Percentiles rank a stretch among this genome's conserved stretches.
Evolutionary conservation across 2,113 vertebrate species (phyloP).

Genomic region (Anser brachyrhynchus): DNA sequence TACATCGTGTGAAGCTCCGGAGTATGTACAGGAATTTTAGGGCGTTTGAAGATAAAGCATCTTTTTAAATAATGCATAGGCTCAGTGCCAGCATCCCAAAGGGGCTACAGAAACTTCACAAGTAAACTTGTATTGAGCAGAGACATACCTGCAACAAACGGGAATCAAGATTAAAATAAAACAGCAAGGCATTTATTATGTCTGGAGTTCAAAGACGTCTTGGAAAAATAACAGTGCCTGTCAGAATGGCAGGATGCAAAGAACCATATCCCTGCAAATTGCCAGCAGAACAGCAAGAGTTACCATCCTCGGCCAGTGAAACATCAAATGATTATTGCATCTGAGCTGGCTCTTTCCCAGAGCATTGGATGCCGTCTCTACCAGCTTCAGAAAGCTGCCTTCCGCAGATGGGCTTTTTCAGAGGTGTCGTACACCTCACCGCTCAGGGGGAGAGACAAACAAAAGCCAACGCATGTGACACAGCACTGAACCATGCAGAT

Average conservation of each 20-base stretch:
- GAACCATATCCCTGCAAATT: background rate
- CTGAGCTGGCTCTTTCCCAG: conserved; percentile 42
- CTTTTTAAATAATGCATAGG: background rate
- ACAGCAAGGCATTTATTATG: background rate
- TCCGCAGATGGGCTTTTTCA: conserved; percentile 50
- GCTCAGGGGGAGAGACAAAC: conserved; percentile 27
- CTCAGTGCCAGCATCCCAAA: background rate
- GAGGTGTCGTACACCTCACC: conserved; percentile 6
- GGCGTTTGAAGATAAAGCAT: background rate
- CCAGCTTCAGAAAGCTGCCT: background rate
- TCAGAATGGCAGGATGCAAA: background rate
- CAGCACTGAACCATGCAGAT: background rate
- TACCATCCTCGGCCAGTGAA: background rate
- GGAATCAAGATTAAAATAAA: conserved; percentile 31
- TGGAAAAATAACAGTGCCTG: background rate
- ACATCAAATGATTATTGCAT: conserved; percentile 23
- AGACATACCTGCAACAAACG: background rate
- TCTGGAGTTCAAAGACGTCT: background rate
- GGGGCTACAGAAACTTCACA: background rate
- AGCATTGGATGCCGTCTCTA: background rate
- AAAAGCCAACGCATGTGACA: conserved; percentile 26
- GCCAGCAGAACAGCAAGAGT: conserved; percentile 3
- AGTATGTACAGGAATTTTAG: background rate
- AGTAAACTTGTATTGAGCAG: background rate
- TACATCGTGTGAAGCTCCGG: background rate